These are phyloP conservation scores for Mnemiopsis leidyi DNA, from an alignment of 37 sponge, comb jelly and placozoan genomes.

Conservation along the genomic window DNA sequence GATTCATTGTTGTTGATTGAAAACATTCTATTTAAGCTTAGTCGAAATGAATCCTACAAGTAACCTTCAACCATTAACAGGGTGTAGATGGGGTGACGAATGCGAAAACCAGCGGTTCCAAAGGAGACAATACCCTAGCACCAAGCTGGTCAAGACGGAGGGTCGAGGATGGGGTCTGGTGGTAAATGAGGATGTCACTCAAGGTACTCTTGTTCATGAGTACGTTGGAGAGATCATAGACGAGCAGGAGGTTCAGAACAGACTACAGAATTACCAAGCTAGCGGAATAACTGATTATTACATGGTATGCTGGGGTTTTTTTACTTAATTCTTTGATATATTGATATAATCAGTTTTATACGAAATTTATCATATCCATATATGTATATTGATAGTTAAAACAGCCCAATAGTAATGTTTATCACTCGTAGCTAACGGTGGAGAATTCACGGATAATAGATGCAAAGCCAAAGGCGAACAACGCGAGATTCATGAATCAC, in stretches of 20 bases:
- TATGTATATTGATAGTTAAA: too few species aligned
- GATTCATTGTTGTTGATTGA: too few species aligned
- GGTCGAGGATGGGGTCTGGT: constrained; percentile 52
- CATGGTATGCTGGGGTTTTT: neutral
- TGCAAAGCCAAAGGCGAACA: constrained; percentile 60
- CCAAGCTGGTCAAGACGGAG: constrained; percentile 34
- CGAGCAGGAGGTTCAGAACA: neutral
- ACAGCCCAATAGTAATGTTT: too few species aligned
- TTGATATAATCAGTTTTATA: neutral
- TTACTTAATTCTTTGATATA: neutral
- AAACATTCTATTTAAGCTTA: too few species aligned
- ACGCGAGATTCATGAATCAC: constrained; percentile 62
- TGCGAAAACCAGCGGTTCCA: constrained; percentile 63
- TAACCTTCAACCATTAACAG: too few species aligned
- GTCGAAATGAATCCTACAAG: too few species aligned
- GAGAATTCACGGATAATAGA: constrained; percentile 58
- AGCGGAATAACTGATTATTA: constrained; percentile 53
- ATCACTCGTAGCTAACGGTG: constrained; percentile 30
- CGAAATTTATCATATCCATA: too few species aligned
- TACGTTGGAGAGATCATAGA: constrained; percentile 62
- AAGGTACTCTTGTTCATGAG: constrained; percentile 48
- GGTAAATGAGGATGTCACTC: neutral
- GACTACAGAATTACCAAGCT: neutral
- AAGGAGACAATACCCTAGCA: neutral
- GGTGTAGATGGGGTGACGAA: constrained; percentile 21